These are phyloP conservation scores for Helostoma temminkii DNA, from an alignment of 2,797 vertebrate species.

Conservation along the genomic window DNA sequence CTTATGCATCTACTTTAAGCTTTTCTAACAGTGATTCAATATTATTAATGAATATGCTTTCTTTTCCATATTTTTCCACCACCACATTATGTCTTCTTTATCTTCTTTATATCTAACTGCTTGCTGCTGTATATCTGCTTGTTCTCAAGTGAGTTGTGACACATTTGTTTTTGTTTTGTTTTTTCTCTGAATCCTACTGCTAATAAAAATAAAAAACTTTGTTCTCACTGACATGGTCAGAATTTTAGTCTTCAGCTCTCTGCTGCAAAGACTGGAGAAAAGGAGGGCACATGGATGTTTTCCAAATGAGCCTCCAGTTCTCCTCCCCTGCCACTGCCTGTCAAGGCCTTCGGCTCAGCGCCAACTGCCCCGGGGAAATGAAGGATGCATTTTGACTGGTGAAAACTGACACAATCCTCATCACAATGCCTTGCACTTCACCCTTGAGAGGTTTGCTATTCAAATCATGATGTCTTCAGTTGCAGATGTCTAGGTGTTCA, in stretches of 20 bases:
- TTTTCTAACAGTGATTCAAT: no score
- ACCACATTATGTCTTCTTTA: no score
- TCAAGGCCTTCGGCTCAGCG: not conserved
- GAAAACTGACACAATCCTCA: slow-evolving; percentile 6
- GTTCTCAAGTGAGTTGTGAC: not conserved
- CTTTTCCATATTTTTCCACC: no score
- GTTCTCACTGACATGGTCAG: not conserved
- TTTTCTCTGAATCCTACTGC: not conserved
- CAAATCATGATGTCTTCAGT: not conserved
- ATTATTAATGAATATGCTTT: no score
- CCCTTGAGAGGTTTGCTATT: not conserved
- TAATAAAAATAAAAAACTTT: not conserved
- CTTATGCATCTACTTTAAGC: no score
- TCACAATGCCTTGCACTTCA: not conserved
- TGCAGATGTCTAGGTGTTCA: not conserved
- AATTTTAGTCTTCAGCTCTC: not conserved
- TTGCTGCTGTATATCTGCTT: not conserved
- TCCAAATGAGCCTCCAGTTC: not conserved
- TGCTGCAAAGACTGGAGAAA: not conserved
- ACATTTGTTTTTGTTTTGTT: no score
- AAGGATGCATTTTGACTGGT: not conserved
- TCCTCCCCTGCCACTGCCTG: slow-evolving; percentile 5
- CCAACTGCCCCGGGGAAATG: not conserved
- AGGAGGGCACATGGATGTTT: not conserved
- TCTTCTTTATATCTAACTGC: no score